Base-by-base conservation (phyloP, 2,797 vertebrate genomes). In the Parotocinclus haroldoi region DNA sequence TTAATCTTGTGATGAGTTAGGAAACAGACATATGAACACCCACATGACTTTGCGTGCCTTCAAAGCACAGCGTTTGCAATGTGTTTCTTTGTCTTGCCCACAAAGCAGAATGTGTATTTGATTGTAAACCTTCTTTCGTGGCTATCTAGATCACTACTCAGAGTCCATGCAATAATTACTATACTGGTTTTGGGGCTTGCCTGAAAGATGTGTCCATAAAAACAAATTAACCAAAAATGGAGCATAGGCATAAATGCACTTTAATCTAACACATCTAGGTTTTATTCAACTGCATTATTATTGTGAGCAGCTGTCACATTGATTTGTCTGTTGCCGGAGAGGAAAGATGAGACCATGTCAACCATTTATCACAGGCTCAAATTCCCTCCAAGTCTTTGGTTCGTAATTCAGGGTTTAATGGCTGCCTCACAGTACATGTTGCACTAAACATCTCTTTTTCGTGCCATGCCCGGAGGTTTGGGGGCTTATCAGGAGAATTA, bases 371-470 rank as follows among this genome's bases (percentile, higher is more conserved):
- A 71, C 69, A 55, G 53, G 61, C 71, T 76, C 71, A 71, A 77
- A 76, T 79, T 76, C 60, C 66, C 67, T 74, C 45, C 46, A 49
- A 70, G 44, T 54, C 49, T 1, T 50, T 55, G 56, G 40, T 69
- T 44, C 62, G 71, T 82, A 76, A 80, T 64, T 79, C 76, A 71
- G 17, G 52, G 52, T 46, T 55, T 75, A 81, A 79, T 75, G 63
- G 67, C 62, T 74, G 55, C 66, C 50, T 53, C 62, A 63, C 57
- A 54, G 49, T 45, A 52, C 37, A 56, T 63, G 16, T 18, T 16
- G 54, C 42, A 63, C 50, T 50, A 42, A 39, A 51, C 62, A 17
- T 63, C 59, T 50, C 56, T 58, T 38, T 57, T 54, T 55, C 48
- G 36, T 61, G 63, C 58, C 53, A 19, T 44, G 9, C 52, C 64